These are phyloP conservation scores for Caenorhabditis wallacei DNA, from an alignment of 2,888 invertebrate genomes.

Conservation along the genomic window DNA sequence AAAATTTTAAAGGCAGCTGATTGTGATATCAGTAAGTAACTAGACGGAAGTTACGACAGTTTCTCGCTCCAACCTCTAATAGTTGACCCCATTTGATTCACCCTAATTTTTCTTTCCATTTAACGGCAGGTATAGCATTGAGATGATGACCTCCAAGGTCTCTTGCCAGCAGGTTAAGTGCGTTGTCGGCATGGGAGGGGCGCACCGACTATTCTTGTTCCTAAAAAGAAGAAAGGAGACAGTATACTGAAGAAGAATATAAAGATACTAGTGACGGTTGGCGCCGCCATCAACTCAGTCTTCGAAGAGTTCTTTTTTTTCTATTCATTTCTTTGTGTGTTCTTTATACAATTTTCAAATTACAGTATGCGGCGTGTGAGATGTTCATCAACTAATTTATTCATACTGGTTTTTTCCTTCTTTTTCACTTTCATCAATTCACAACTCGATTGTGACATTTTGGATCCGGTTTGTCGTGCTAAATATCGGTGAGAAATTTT, in stretches of 20 bases:
- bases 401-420: slow-evolving; percentile 38
- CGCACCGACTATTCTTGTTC: slow-evolving; percentile 13
- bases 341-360: not conserved
- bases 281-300: not conserved
- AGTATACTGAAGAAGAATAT: not conserved
- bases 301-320: not conserved
- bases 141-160: slow-evolving; percentile 54
- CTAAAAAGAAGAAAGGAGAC: slow-evolving; percentile 22
- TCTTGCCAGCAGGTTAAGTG: slow-evolving; percentile 49
- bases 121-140: not conserved
- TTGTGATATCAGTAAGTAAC: not conserved
- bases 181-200: not conserved
- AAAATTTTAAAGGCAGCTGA: too few species aligned
- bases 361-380: slow-evolving; percentile 58
- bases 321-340: not conserved
- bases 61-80: too few species aligned
- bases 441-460: slow-evolving; percentile 79
- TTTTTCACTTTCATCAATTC: slow-evolving; percentile 6
- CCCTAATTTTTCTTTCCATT: slow-evolving; percentile 2
- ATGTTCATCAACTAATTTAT: slow-evolving; percentile 39
- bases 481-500: slow-evolving; percentile 61
- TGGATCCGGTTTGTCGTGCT: slow-evolving; percentile 79
- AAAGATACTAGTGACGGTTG: not conserved
- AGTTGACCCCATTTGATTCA: not conserved
- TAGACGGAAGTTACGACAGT: not conserved